Evolutionary conservation across 2,888 invertebrate genomes (phyloP).

Genomic region (Cataglyphis albicans): DNA sequence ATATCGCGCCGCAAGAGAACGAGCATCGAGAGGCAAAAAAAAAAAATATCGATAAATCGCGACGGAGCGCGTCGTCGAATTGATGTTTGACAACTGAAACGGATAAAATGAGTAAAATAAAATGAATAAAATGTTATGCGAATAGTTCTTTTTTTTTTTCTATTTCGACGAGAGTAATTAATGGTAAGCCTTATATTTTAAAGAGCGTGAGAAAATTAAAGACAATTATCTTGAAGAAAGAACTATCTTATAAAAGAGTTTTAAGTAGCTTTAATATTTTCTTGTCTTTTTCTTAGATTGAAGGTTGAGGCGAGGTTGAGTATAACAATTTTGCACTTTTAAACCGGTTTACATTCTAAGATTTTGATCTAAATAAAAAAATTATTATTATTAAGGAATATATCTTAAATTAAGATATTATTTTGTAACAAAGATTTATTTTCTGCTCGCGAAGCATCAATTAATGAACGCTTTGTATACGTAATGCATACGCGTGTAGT

Average conservation of each 20-base stretch:
- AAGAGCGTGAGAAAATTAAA: conserved; percentile 11
- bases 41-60: conserved; percentile 47
- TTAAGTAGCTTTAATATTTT: conserved; percentile 5
- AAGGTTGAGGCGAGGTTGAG: not conserved
- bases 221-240: not conserved
- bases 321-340: not conserved
- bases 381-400: not conserved
- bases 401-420: not conserved
- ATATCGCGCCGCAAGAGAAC: conserved; percentile 21
- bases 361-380: not conserved
- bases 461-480: conserved; percentile 17
- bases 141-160: not conserved
- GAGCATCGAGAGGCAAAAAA: not conserved
- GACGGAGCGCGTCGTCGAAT: conserved; percentile 20
- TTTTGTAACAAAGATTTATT: not conserved
- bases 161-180: not conserved
- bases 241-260: not conserved
- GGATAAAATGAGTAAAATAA: not conserved
- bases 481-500: conserved; percentile 18
- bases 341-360: not conserved
- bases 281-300: not conserved
- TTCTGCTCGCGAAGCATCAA: not conserved
- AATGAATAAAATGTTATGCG: conserved; percentile 2
- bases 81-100: not conserved
- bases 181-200: not conserved